Evolutionary conservation across 2,797 vertebrate genomes (phyloP).

Genomic region (Pseudochaenichthys georgianus): DNA sequence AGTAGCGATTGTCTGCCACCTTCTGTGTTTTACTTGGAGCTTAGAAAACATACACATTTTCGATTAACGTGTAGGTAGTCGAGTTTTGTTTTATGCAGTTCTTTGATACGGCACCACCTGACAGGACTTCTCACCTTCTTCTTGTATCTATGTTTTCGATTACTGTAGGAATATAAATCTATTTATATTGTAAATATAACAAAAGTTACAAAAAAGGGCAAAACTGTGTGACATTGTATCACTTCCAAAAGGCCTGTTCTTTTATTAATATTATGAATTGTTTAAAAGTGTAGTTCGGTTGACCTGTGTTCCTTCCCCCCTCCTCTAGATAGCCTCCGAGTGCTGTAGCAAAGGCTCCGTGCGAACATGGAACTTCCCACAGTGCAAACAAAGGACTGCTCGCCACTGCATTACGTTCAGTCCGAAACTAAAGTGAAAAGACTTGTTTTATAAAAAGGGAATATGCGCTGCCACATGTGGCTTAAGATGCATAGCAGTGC

Average conservation of each 20-base stretch:
- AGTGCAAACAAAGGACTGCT: neutral
- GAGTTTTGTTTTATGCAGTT: neutral
- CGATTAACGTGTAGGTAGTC: neutral
- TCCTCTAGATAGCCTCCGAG: conserved; percentile 17
- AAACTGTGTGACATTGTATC: neutral
- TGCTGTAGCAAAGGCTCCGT: neutral
- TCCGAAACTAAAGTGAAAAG: neutral
- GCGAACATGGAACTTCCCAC: neutral
- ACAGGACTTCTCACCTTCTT: neutral
- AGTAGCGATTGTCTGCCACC: neutral
- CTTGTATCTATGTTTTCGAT: neutral
- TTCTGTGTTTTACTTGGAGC: neutral
- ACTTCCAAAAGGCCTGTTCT: neutral
- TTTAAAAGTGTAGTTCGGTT: neutral
- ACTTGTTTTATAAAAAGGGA: neutral
- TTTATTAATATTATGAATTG: neutral
- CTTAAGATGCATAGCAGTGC: neutral
- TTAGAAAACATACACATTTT: no score
- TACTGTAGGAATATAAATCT: neutral
- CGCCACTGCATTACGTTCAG: neutral
- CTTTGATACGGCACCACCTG: neutral
- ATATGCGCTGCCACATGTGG: neutral
- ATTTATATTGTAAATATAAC: neutral
- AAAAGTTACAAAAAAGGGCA: neutral
- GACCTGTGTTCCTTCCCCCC: neutral